Evolutionary conservation across 1,140 invertebrate species (phyloP), one percentile per base, ranked within the genome.

Genomic region (Drosophila leontia): DNA sequence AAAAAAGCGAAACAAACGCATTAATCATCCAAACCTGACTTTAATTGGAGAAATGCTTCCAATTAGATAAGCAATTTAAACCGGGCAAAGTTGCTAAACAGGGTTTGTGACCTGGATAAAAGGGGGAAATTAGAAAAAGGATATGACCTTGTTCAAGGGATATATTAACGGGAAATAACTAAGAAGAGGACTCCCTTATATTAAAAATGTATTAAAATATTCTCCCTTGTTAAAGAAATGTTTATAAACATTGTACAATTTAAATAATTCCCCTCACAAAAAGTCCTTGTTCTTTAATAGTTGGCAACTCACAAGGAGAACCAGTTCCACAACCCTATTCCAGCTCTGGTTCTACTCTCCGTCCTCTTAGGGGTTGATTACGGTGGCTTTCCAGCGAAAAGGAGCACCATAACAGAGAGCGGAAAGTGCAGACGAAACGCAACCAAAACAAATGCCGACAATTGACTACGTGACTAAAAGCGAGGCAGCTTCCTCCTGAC

Each of bases 381-480:
- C 4, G n/a, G 15, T 35, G 11, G 32, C 41, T 53, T 87, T 87
- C 58, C 68, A 83, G 41, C 42, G 50, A 50, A 68, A 45, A 50
- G 50, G 45, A 74, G 79, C 64, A 76, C 59, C 69, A 84, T 60
- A 80, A 45, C 62, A 48, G 23, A 79, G 81, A 77, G 78, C 26
- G 9, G 7, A 37, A 37, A 75, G 69, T 64, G 53, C 37, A 34
- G 41, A 56, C 26, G 64, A 74, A 72, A 53, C 50, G 29, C 42
- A 60, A 88, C 50, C 84, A 87, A 80, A 87, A 87, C 84, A 87
- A 84, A 87, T 48, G 60, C 81, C 60, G 35, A 50, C 62, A 88
- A 88, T 67, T 80, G 84, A 78, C 84, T 87, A 87, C 84, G 84
- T 87, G 84, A 87, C 84, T 71, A 19, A 37, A 53, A 37, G 9